Percentiles rank a stretch among this genome's conserved stretches.
Conservation (phyloP, 2,113 vertebrate species). For the Pogonocichla stellata region DNA sequence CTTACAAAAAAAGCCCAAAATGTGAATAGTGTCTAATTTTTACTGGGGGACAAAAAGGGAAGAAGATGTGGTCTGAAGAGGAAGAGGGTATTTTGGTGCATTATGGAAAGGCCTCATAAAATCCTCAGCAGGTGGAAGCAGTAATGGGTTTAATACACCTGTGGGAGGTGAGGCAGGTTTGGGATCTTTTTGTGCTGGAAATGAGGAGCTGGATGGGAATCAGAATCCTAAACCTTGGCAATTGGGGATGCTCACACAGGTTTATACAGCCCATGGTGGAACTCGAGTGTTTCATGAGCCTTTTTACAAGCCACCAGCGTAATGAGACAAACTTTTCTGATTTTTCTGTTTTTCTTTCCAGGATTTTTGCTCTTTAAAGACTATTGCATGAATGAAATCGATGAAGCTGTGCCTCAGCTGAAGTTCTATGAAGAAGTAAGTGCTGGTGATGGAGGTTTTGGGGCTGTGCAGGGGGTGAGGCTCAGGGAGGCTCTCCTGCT, state of each 20-base stretch:
- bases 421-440: conserved; percentile 98
- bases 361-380: conserved; percentile 97
- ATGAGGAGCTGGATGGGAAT: neutral
- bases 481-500: neutral
- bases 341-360: conserved; percentile 39
- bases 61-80: neutral
- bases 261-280: accelerated
- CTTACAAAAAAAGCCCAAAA: neutral
- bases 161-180: neutral
- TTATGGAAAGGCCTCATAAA: neutral
- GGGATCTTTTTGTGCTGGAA: neutral
- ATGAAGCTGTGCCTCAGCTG: conserved; percentile 94
- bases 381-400: conserved; percentile 93
- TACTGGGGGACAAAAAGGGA: neutral
- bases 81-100: neutral
- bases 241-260: accelerated
- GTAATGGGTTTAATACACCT: neutral
- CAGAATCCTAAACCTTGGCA: neutral
- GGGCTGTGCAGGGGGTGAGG: neutral
- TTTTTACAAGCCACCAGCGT: accelerated
- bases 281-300: accelerated
- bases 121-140: neutral
- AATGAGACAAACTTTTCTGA: accelerated
- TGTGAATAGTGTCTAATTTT: neutral
- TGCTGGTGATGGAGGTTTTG: neutral